Base-by-base conservation (phyloP, 2,797 vertebrate species). In the Muraenolepis orangiensis region DNA sequence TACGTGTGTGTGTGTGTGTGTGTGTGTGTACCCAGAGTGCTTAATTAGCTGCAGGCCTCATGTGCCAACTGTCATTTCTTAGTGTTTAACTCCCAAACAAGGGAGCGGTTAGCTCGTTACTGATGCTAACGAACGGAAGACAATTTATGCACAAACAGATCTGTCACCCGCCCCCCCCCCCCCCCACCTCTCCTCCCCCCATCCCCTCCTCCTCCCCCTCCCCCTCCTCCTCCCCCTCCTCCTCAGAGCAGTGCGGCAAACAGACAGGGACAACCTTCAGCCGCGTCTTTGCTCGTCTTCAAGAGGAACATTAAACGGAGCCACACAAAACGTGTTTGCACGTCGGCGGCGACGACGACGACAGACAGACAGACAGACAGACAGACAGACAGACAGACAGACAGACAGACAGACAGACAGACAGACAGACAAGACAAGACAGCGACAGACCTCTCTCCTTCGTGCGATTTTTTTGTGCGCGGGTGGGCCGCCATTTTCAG, bases 41-140 rank as follows among this genome's bases (percentile, higher is more conserved):
- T 91, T 93, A 91, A 93, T 93, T 92, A 92, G 89, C 82, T 72
- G 70, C 80, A 84, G 85, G 87, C 82, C 89, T 81, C 61, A 80
- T 72, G 86, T 86, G 82, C 84, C 85, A 85, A 80, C 89, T 74
- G 76, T 83, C 23, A 76, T 84, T 88, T 90, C 87, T 83, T 85
- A 72, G 84, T 82, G 82, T 87, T 90, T 89, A 89, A 88, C 86
- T 82, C 86, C 86, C 84, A 90, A 92, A 89, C 70, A 87, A 87
- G 87, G 83, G 80, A 89, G 81, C 83, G 87, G 86, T 78, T 84
- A 84, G 78, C 88, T 88, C 81, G 72, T 89, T 90, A 85, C 82
- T 84, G 84, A 88, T 80, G 83, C 87, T 87, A 89, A 87, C 85
- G 85, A 61, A 85, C 75, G 66, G 70, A 31, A 80, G 84, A 77